Evolutionary conservation across 2,797 vertebrate genomes (phyloP).

Genomic region (Prionace glauca): DNA sequence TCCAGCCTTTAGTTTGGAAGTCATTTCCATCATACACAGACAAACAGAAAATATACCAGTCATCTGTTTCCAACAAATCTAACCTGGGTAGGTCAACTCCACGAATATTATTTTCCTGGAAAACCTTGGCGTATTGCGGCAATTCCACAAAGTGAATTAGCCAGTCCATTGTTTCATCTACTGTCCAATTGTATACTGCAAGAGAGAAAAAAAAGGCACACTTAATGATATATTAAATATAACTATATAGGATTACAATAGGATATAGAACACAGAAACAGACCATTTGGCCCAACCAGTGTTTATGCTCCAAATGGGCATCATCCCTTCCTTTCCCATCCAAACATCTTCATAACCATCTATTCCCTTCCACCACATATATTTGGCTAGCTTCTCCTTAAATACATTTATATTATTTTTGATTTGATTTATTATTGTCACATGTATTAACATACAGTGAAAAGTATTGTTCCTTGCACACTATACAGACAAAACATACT

Average conservation of each 20-base stretch:
- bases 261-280: not conserved
- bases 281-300: not conserved
- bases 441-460: too few species aligned
- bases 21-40: not conserved
- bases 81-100: conserved; percentile 83
- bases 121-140: conserved; percentile 75
- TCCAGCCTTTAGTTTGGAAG: not conserved
- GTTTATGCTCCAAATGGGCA: too few species aligned
- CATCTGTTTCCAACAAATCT: conserved; percentile 39
- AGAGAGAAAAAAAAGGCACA: conserved; percentile 44
- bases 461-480: too few species aligned
- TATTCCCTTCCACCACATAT: too few species aligned
- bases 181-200: conserved; percentile 86
- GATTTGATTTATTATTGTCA: too few species aligned
- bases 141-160: conserved; percentile 76
- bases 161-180: conserved; percentile 79
- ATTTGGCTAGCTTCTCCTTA: too few species aligned
- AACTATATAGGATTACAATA: not conserved
- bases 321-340: too few species aligned
- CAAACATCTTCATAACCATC: too few species aligned
- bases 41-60: not conserved
- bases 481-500: too few species aligned
- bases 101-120: conserved; percentile 75
- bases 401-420: too few species aligned
- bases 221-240: not conserved